Conservation (phyloP, 2,113 vertebrate species). For the Chunga burmeisteri region DNA sequence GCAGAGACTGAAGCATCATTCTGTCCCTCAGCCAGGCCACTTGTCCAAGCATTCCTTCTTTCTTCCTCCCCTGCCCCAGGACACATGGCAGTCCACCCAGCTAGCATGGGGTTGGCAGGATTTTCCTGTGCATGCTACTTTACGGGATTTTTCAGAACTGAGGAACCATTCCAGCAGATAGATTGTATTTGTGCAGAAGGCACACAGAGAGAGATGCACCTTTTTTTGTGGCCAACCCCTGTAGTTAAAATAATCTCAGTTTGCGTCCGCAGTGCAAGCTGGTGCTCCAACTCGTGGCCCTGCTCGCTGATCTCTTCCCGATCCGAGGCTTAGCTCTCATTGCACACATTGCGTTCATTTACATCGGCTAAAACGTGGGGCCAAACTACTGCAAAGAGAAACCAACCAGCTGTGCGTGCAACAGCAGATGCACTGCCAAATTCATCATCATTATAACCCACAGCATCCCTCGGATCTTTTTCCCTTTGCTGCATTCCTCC, state of each 20-base stretch:
- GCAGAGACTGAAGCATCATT: not conserved
- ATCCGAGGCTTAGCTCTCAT: not conserved
- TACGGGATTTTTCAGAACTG: not conserved
- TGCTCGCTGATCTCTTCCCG: not conserved
- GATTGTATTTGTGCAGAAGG: not conserved
- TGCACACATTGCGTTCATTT: not conserved
- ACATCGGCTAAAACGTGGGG: not conserved
- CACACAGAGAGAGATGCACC: not conserved
- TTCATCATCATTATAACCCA: rapidly evolving
- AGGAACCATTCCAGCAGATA: not conserved
- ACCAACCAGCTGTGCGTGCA: not conserved
- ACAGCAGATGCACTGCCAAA: not conserved
- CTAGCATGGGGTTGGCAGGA: not conserved
- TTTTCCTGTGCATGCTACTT: not conserved
- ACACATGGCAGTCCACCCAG: slow-evolving; percentile 14
- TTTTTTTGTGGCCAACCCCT: not conserved
- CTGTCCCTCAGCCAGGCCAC: slow-evolving; percentile 10
- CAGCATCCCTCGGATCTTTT: not conserved
- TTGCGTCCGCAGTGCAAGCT: not conserved
- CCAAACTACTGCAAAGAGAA: not conserved
- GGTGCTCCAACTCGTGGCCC: not conserved
- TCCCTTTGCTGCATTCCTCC: not conserved
- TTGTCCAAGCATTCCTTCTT: slow-evolving; percentile 3
- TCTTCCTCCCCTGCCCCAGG: slow-evolving; percentile 43
- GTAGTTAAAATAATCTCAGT: not conserved